Evolutionary conservation across 1,140 invertebrate genomes (phyloP), one percentile per base, ranked within the genome.

Genomic region (Caerostris extrusa): DNA sequence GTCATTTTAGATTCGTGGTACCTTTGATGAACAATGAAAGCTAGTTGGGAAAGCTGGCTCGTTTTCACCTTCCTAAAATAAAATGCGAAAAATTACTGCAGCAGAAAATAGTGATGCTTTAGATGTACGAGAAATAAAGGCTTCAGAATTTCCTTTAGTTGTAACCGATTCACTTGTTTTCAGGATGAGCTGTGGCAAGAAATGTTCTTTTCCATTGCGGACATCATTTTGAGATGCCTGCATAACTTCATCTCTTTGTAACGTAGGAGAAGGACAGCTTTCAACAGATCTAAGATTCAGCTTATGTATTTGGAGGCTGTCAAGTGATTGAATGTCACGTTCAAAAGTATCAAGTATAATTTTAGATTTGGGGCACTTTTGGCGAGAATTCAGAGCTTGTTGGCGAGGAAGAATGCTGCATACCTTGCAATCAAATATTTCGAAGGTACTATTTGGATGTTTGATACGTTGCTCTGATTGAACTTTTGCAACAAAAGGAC

Each of bases 151-250:
- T 82, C 55, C 50, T 83, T 14, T 5, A 93, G n/a, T 55, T 77
- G 53, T 12, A 94, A 60, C 14, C 95, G 94, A 14, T 90, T 91
- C 10, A 50, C 95, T 95, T 57, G 95, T 95, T 83, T 97, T 97
- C 1, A 98, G 96, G 95, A 98, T 97, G 14, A 98, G 96, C 57
- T 97, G 97, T 2, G 97, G 97, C 94, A 98, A 97, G 95, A 98
- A 98, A 83, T 98, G 97, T 60, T 97, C 97, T 77, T 98, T 97
- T 17, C 95, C 89, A 69, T 6, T 19, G 3, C 14, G 69, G 5
- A 67, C 7, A 10, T 17, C 58, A 3, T 83, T 61, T 19, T 64
- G 57, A n/a, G 55, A 57, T 19, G 19, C 5, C 7, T 55, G n/a
- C 14, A 3, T 50, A 3, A 50, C 8, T 7, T 53, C 19, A 8